A percentile compares a stretch with the other conserved stretches of the same genome.
Evolutionary conservation across 2,888 invertebrate genomes (phyloP).

Genomic region (Flexamia atlantica): DNA sequence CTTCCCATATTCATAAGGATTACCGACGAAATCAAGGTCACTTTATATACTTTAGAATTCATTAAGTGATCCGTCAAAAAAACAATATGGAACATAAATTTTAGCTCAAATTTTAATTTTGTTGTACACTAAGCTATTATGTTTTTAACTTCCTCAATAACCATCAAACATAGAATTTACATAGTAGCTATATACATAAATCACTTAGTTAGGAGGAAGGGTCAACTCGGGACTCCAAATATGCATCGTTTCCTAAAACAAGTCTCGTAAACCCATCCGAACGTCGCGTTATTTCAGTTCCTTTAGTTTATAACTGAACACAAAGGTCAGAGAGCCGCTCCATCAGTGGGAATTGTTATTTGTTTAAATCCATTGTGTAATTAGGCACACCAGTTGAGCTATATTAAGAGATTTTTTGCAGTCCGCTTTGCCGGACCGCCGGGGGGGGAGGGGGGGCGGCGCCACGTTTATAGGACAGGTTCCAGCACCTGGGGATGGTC

Average conservation of each 20-base stretch:
- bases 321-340: slow-evolving; percentile 51
- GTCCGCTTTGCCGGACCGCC: background rate
- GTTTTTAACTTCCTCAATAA: too few species aligned
- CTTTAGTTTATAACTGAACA: slow-evolving; percentile 35
- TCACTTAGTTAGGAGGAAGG: too few species aligned
- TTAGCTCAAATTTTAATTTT: too few species aligned
- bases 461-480: slow-evolving; percentile 47
- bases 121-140: too few species aligned
- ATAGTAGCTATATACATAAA: background rate
- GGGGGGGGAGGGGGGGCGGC: background rate
- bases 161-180: too few species aligned
- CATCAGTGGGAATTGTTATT: slow-evolving; percentile 42
- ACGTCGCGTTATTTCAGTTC: slow-evolving; percentile 31
- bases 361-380: slow-evolving; percentile 57
- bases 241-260: background rate
- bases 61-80: too few species aligned
- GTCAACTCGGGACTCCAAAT: background rate
- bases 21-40: too few species aligned
- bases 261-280: slow-evolving; percentile 2
- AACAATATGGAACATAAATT: too few species aligned
- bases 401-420: slow-evolving; percentile 53
- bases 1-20: too few species aligned
- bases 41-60: too few species aligned
- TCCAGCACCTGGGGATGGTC: slow-evolving; percentile 40
- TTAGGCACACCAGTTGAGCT: slow-evolving; percentile 53